Base-by-base conservation (phyloP, 1,140 invertebrate species). In the Diuraphis noxia region DNA sequence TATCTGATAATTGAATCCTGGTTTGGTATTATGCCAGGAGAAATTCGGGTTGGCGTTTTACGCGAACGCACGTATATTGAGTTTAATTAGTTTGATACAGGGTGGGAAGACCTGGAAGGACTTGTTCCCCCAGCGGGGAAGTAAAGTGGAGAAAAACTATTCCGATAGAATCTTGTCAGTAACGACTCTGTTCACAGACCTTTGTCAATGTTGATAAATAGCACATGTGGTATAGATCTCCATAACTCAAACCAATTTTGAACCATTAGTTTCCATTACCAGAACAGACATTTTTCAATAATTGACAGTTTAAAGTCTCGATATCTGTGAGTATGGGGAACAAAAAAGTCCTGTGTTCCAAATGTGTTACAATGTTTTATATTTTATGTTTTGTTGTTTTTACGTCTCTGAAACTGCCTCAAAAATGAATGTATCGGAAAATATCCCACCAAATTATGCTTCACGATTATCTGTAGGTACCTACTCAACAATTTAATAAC, bases 151-250 rank as follows among this genome's bases (percentile, higher is more conserved):
- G 34, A 72, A 72, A 72, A 72, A 72, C 56, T 13, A n/a, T n/a
- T 72, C 30, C n/a, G 56, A 72, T 72, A 72, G 9, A 30, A 72
- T 72, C 56, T 72, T 72, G 56, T 72, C 56, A 72, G 56, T 72
- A 72, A 72, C 30, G 56, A n/a, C 56, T 72, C 56, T 72, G 13
- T 72, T 13, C 56, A n/a, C 56, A n/a, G 56, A n/a, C 56, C 30
- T 72, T 72, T 72, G 56, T 72, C 56, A 72, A 72, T 72, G 56
- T 72, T 72, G 56, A 72, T 72, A n/a, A 72, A 72, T 72, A 72
- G 56, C 5, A 30, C 34, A 72, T n/a, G 56, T n/a, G 56, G 34
- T 72, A 72, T n/a, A 72, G 30, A 72, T n/a, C 30, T 13, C 30
- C 56, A 72, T 72, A 72, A 72, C 9, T 72, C 56, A 72, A 30